Base-by-base conservation (phyloP, 2,797 vertebrate genomes). In the Pseudocheirus occidentalis region DNA sequence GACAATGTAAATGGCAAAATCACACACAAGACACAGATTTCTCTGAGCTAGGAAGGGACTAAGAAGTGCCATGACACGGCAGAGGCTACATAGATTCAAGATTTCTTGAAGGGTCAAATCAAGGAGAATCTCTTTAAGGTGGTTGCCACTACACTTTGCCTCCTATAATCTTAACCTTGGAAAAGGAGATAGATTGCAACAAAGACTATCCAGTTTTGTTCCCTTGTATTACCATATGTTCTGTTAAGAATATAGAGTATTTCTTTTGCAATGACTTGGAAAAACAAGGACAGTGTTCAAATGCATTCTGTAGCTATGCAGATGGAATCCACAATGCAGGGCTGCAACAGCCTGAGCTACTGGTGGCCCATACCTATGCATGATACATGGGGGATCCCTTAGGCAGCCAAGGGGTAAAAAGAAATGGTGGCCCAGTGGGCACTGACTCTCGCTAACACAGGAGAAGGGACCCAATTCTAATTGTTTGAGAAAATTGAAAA, bases 341-440 rank as follows among this genome's bases (percentile, higher is more conserved):
- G 12, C 98, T 96, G 90, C 98, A 99, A 0, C 99, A 99, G 96
- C 99, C 99, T 0, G 99, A 98, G 97, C 98, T 99, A 96, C 98
- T 99, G 96, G 99, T 99, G 97, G 99, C 99, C 92, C 99, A 99
- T 0, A 99, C 99, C 91, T 99, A 40, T 40, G n/a, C 99, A 2
- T 99, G 99, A 95, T 99, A 99, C 98, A 99, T 99, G 99, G 99
- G 99, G 11, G 99, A 99, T 98, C 99, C 99, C 46, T 99, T 99
- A 0, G 99, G 99, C 52, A 99, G 99, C 5, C 99, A 99, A 98
- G 99, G 99, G 97, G 98, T 99, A 96, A 99, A 99, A 98, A 99
- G 99, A 81, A 81, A 46, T 81, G 97, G 99, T 99, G 93, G 99
- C 99, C 54, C 99, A 99, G 98, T 99, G 99, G 95, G 99, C 99